Conservation (phyloP, 2,797 vertebrate species). For the Masticophis lateralis region DNA sequence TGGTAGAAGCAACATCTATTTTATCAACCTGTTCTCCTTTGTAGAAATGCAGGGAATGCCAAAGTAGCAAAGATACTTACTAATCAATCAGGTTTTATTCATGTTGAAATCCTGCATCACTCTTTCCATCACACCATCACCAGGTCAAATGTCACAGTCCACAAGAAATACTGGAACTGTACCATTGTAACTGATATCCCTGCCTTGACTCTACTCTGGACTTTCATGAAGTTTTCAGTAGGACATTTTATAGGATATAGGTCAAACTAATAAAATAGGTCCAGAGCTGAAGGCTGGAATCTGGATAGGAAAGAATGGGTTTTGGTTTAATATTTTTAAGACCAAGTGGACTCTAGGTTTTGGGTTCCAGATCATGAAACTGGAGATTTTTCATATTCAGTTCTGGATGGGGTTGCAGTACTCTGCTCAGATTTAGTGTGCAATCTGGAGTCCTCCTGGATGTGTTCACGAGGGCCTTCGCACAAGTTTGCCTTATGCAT, state of each 20-base stretch:
- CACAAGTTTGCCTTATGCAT: neutral
- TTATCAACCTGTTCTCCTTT: neutral
- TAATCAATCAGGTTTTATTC: neutral
- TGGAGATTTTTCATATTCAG: neutral
- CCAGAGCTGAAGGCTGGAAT: neutral
- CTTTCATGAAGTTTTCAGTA: neutral
- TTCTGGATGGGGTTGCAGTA: neutral
- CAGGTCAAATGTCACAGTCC: neutral
- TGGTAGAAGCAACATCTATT: neutral
- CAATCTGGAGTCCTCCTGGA: neutral
- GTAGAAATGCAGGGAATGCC: neutral
- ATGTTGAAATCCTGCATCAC: neutral
- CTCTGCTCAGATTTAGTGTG: neutral
- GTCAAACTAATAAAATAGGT: neutral
- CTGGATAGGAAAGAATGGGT: neutral
- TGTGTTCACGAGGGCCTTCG: neutral
- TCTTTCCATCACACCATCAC: neutral
- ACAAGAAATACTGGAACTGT: neutral
- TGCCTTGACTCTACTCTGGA: neutral
- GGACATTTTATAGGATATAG: neutral
- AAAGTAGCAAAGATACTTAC: neutral
- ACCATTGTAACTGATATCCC: neutral
- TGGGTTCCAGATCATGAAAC: neutral
- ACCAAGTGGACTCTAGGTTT: neutral
- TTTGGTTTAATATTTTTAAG: neutral